phyloP scores from a whole-genome alignment of 2,888 invertebrate genomes.

The Dasysyrphus tricinctus region DNA sequence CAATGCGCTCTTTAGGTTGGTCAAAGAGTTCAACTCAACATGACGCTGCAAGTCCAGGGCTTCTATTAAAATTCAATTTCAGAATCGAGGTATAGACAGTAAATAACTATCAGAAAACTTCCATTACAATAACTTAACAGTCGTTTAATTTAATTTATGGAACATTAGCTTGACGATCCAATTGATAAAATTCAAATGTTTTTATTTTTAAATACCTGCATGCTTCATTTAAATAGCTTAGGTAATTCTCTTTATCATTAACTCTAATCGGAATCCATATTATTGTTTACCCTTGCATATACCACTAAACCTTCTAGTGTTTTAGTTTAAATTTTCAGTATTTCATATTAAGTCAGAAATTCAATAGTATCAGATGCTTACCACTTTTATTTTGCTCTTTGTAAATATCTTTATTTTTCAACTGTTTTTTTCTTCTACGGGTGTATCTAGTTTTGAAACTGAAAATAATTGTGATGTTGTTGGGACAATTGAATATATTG shows the following conservation, averaged over 20 bases:
- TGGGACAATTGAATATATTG: slow-evolving; percentile 19
- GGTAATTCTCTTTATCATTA: background rate
- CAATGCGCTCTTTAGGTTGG: no score
- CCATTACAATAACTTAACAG: background rate
- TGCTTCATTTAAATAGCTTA: background rate
- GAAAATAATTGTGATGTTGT: background rate
- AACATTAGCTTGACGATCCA: slow-evolving; percentile 1
- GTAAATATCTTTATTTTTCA: background rate
- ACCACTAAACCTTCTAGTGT: background rate
- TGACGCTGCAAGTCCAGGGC: background rate
- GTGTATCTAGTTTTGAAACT: background rate
- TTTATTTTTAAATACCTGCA: background rate
- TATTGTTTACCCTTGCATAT: background rate
- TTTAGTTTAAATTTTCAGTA: background rate
- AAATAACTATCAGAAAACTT: background rate
- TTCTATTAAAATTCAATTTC: background rate
- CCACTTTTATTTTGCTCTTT: background rate
- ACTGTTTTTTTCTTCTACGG: background rate
- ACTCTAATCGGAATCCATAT: background rate
- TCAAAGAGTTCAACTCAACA: no score
- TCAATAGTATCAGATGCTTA: background rate
- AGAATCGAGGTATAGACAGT: background rate
- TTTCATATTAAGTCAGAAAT: background rate
- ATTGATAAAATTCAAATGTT: background rate
- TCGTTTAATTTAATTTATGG: background rate